These are phyloP conservation scores for Cladopsammia gracilis DNA, from an alignment of 64 coral and sea anemone genomes.

Conservation along the genomic window DNA sequence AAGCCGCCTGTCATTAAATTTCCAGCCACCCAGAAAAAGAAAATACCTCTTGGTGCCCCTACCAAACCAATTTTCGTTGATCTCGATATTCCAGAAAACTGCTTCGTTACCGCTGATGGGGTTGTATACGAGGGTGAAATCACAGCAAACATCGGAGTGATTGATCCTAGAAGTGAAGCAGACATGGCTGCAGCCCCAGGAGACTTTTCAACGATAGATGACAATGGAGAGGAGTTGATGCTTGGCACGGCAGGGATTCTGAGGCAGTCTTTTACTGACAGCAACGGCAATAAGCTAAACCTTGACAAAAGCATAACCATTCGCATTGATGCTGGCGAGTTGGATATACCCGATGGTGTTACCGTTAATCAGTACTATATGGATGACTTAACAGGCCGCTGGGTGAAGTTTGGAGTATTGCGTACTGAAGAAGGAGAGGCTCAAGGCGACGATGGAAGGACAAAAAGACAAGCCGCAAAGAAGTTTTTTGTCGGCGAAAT, in stretches of 20 bases:
- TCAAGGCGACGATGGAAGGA: background rate
- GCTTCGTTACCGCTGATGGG: conserved; percentile 39
- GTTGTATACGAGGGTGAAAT: conserved; percentile 14
- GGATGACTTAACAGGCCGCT: conserved; percentile 49
- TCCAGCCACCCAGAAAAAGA: background rate
- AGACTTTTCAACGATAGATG: conserved; percentile 57
- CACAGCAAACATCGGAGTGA: conserved; percentile 34
- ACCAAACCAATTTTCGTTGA: conserved; percentile 38
- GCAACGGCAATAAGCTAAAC: conserved; percentile 43
- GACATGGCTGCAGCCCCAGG: conserved; percentile 64
- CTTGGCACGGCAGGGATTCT: conserved; percentile 58
- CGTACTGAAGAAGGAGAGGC: background rate
- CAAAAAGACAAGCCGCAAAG: conserved; percentile 27
- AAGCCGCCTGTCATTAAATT: background rate
- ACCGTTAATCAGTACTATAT: conserved; percentile 49
- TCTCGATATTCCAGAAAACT: conserved; percentile 49
- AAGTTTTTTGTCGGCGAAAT: conserved; percentile 64
- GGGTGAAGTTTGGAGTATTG: conserved; percentile 61
- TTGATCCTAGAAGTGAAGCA: conserved; percentile 57
- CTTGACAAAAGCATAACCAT: conserved; percentile 24
- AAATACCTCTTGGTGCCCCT: conserved; percentile 32
- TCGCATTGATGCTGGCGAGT: conserved; percentile 44
- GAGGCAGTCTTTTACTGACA: conserved; percentile 56
- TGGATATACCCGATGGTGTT: conserved; percentile 2
- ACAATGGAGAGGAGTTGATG: conserved; percentile 41